Conservation (phyloP, 2,113 vertebrate genomes). For the Empidonax traillii region DNA sequence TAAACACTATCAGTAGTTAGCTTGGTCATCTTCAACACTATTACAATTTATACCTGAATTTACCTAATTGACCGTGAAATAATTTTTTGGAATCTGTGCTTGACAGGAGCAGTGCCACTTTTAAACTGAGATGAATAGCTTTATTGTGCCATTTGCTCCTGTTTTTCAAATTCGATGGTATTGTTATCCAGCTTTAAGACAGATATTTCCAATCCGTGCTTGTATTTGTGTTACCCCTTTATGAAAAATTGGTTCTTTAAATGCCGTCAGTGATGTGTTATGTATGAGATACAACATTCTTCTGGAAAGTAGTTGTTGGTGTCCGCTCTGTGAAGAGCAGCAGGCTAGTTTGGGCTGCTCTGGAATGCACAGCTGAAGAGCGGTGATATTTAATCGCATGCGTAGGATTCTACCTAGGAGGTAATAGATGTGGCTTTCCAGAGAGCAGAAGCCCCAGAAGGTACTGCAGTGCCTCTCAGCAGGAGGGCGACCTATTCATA, state of each 20-base stretch:
- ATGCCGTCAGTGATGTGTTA: not conserved
- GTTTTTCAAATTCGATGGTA: slow-evolving; percentile 19
- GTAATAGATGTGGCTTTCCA: slow-evolving; percentile 26
- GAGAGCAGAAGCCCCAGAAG: slow-evolving; percentile 37
- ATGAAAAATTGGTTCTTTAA: not conserved
- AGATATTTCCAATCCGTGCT: slow-evolving; percentile 45
- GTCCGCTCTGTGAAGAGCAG: not conserved
- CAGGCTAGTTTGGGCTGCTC: rapidly evolving
- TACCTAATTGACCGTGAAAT: slow-evolving; percentile 82
- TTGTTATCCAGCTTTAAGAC: slow-evolving; percentile 50
- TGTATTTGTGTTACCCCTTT: slow-evolving; percentile 8
- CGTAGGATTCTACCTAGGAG: not conserved
- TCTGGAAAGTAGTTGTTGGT: not conserved
- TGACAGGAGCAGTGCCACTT: slow-evolving; percentile 56
- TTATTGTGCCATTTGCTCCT: slow-evolving; percentile 60
- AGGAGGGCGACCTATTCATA: slow-evolving; percentile 13
- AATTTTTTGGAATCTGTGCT: slow-evolving; percentile 62
- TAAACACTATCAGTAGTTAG: slow-evolving; percentile 79
- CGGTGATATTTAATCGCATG: not conserved
- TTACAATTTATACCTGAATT: slow-evolving; percentile 77
- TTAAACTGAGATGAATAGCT: slow-evolving; percentile 74
- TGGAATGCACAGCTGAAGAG: not conserved
- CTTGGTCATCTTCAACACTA: slow-evolving; percentile 70
- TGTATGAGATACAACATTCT: not conserved
- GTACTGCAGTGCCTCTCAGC: not conserved